Evolutionary conservation across 2,797 vertebrate genomes (phyloP).

Genomic region (Nannoperca obscura): DNA sequence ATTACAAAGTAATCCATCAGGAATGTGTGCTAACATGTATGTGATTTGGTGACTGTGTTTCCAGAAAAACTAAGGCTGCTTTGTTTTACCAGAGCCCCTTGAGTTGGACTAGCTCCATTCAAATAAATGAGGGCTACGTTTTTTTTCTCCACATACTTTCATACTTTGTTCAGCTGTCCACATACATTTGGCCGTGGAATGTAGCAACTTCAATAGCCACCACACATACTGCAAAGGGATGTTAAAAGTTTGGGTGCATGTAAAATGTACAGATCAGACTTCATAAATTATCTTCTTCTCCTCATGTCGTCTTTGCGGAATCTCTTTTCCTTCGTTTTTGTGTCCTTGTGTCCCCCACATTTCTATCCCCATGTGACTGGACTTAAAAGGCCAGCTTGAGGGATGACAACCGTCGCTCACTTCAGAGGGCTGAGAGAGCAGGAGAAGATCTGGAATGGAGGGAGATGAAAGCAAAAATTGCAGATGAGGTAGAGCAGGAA

Average conservation of each 20-base stretch:
- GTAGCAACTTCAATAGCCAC: slow-evolving; percentile 12
- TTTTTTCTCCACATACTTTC: not conserved
- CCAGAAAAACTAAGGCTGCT: not conserved
- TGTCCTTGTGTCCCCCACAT: slow-evolving; percentile 52
- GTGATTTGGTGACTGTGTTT: not conserved
- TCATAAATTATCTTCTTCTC: slow-evolving; percentile 48
- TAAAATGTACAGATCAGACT: slow-evolving; percentile 61
- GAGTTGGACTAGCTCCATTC: not conserved
- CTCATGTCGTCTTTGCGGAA: slow-evolving; percentile 47
- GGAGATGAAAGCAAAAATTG: slow-evolving; percentile 69
- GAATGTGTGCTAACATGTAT: not conserved
- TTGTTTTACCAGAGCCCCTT: not conserved
- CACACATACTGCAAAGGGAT: slow-evolving; percentile 17
- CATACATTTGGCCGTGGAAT: not conserved
- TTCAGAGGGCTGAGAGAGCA: slow-evolving; percentile 64
- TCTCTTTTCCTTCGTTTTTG: slow-evolving; percentile 30
- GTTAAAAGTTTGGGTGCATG: slow-evolving; percentile 23
- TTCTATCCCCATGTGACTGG: slow-evolving; percentile 63
- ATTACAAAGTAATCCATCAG: not conserved
- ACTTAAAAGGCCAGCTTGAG: slow-evolving; percentile 78
- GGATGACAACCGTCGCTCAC: slow-evolving; percentile 71
- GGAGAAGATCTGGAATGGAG: slow-evolving; percentile 51
- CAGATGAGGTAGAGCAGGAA: slow-evolving; percentile 73
- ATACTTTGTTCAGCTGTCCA: not conserved
- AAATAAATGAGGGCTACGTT: not conserved